Conservation (phyloP, 1,140 invertebrate species). For the Lordiphosa stackelbergi region DNA sequence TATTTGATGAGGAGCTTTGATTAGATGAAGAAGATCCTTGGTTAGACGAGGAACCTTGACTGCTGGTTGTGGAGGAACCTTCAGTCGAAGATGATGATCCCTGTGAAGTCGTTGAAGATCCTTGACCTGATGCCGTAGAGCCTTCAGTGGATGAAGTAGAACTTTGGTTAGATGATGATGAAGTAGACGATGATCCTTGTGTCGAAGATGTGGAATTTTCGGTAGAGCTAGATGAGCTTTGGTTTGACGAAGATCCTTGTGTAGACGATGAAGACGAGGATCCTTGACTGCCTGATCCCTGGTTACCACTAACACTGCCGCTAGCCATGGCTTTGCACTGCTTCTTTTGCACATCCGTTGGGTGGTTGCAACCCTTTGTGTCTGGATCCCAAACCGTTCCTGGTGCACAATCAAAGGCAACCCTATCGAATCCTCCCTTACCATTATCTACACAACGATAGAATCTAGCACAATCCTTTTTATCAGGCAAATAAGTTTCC, state of each 20-base stretch:
- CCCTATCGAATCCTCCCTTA: conserved; percentile 78
- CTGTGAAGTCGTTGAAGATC: conserved; percentile 24
- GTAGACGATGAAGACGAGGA: conserved; percentile 28
- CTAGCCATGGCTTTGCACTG: conserved; percentile 79
- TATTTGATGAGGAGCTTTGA: conserved; percentile 7
- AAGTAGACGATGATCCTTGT: conserved; percentile 26
- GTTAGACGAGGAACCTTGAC: conserved; percentile 30
- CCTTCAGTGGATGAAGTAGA: conserved; percentile 16
- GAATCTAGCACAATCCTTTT: conserved; percentile 80
- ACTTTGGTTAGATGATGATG: conserved; percentile 23
- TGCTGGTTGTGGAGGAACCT: conserved; percentile 13
- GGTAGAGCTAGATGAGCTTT: conserved; percentile 32
- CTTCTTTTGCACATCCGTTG: conserved; percentile 80
- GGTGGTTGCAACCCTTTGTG: conserved; percentile 77
- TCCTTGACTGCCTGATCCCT: conserved; percentile 22
- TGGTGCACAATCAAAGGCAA: conserved; percentile 81
- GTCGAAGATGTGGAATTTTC: conserved; percentile 27
- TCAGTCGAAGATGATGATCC: conserved; percentile 11
- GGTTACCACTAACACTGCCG: conserved; percentile 20
- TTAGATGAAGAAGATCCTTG: conserved; percentile 26
- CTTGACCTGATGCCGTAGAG: conserved; percentile 21
- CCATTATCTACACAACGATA: conserved; percentile 83
- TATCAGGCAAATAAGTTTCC: conserved; percentile 81
- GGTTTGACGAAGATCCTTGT: conserved; percentile 30
- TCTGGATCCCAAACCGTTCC: conserved; percentile 80